Conservation (phyloP, 2,888 invertebrate genomes). For the Hemaris fuciformis region DNA sequence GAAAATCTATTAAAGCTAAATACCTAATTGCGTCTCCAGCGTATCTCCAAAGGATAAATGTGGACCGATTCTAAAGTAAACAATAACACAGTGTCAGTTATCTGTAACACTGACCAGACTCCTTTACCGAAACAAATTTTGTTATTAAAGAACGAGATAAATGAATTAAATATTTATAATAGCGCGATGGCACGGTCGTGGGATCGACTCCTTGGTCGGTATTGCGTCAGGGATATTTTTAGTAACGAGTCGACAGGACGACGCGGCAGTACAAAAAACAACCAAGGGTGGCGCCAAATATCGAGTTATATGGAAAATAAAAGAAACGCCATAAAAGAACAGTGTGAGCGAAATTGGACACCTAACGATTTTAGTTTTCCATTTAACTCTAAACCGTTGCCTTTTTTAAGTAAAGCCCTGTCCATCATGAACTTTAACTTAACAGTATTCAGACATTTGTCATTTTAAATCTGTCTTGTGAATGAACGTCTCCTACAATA, state of each 20-base stretch:
- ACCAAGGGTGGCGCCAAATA: conserved; percentile 70
- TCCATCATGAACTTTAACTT: no score
- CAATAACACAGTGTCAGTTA: conserved; percentile 23
- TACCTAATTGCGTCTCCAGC: background rate
- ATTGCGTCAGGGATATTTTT: conserved; percentile 76
- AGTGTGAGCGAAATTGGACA: background rate
- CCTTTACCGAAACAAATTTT: conserved; percentile 41
- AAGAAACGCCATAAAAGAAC: conserved; percentile 19
- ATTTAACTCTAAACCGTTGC: background rate
- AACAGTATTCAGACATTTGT: no score
- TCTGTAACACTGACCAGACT: conserved; percentile 49
- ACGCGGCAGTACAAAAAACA: conserved; percentile 67
- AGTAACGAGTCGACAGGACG: conserved; percentile 59
- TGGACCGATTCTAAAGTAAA: background rate
- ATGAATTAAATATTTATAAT: conserved; percentile 76
- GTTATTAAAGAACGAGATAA: conserved; percentile 55
- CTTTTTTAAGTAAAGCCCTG: background rate
- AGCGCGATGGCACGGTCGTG: conserved; percentile 53
- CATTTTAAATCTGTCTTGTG: background rate
- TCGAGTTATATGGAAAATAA: conserved; percentile 44
- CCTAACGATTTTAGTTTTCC: background rate
- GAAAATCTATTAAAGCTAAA: no score
- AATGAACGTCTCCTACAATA: background rate
- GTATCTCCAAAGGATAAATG: conserved; percentile 18
- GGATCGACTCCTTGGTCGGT: conserved; percentile 41